Evolutionary conservation across 2,797 vertebrate genomes (phyloP).

Genomic region (Chrysocyon brachyurus): DNA sequence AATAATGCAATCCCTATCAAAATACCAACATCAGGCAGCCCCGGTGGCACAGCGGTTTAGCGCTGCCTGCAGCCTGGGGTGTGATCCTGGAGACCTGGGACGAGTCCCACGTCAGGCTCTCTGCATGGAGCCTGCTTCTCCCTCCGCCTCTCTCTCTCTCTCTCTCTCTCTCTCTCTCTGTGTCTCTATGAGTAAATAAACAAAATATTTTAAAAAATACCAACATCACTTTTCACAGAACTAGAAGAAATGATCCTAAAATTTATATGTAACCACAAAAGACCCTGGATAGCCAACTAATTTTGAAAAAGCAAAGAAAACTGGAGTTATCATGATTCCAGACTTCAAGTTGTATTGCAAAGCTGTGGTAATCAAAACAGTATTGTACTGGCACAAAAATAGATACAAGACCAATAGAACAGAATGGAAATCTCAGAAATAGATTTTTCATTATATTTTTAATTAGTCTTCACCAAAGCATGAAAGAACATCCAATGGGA

Average conservation of each 20-base stretch:
- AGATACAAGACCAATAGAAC: neutral
- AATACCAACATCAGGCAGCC: neutral
- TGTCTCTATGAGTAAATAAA: too few species aligned
- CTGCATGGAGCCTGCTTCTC: too few species aligned
- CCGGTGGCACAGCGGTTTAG: too few species aligned
- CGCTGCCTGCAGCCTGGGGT: too few species aligned
- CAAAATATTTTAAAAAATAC: neutral
- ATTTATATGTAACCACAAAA: neutral
- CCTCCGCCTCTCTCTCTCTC: too few species aligned
- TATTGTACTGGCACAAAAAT: neutral
- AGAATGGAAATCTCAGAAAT: neutral
- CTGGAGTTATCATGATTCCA: neutral
- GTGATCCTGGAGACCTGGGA: too few species aligned
- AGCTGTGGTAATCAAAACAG: neutral
- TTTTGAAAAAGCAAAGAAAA: neutral
- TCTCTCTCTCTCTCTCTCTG: too few species aligned
- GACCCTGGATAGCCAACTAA: neutral
- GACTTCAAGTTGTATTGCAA: neutral
- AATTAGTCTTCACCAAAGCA: neutral
- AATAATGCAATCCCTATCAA: neutral
- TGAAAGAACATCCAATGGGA: neutral
- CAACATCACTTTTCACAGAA: neutral
- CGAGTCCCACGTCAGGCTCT: too few species aligned
- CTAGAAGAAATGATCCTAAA: neutral
- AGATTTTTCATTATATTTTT: neutral